phyloP scores from a whole-genome alignment of 2,888 invertebrate species.

The Cerastis leucographa region DNA sequence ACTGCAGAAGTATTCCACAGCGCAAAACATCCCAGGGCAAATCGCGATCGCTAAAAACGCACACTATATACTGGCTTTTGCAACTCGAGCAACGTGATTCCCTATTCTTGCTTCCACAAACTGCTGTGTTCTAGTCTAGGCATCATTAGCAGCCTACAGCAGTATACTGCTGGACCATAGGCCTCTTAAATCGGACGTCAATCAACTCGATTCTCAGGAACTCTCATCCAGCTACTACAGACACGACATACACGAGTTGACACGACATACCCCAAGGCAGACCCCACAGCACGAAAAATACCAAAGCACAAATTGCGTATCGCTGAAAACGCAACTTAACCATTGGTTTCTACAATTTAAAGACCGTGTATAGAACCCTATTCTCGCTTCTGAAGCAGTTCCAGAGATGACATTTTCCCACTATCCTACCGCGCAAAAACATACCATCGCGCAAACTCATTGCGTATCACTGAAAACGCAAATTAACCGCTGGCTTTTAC shows the following conservation, averaged over 20 bases:
- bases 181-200: background rate
- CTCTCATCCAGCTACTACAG: background rate
- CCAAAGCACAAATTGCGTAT: background rate
- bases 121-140: background rate
- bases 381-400: background rate
- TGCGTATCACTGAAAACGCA: constrained; percentile 64
- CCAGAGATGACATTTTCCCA: background rate
- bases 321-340: background rate
- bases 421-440: constrained; percentile 37
- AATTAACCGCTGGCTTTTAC: constrained; percentile 83
- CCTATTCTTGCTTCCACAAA: background rate
- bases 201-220: background rate
- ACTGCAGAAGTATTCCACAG: background rate
- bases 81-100: too few relatives aligned
- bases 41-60: background rate
- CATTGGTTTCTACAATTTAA: background rate
- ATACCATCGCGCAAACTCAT: constrained; percentile 43
- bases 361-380: background rate
- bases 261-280: background rate
- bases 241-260: background rate
- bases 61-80: background rate
- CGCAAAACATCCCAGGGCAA: background rate
- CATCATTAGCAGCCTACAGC: background rate
- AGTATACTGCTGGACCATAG: background rate
- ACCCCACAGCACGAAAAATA: background rate